Evolutionary conservation across 2,888 invertebrate genomes (phyloP).

Genomic region (Colostygia pectinataria): DNA sequence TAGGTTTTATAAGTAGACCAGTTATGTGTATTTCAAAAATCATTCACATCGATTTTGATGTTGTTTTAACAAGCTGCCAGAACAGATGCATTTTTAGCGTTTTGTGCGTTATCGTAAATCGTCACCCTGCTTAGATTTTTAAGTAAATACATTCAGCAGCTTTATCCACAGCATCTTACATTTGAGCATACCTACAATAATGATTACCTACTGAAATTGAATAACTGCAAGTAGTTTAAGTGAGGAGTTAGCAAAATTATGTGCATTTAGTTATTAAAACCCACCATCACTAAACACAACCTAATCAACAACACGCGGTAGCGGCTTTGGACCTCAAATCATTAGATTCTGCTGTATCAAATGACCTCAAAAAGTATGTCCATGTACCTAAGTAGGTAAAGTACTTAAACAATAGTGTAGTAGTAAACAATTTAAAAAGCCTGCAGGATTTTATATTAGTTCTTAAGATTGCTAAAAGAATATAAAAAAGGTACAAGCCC

Average conservation of each 20-base stretch:
- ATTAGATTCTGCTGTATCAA: conserved; percentile 31
- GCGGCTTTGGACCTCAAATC: conserved; percentile 35
- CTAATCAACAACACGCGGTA: conserved; percentile 44
- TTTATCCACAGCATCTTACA: conserved; percentile 37
- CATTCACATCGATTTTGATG: conserved; percentile 4
- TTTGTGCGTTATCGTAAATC: conserved; percentile 65
- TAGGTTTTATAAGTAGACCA: too few relatives aligned
- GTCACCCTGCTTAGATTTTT: conserved; percentile 61
- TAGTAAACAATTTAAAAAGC: too few relatives aligned
- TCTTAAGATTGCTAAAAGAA: too few relatives aligned
- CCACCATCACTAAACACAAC: conserved; percentile 45
- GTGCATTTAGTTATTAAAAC: background rate
- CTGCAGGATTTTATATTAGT: too few relatives aligned
- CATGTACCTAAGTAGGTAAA: too few relatives aligned
- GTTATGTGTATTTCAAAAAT: background rate
- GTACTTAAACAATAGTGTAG: too few relatives aligned
- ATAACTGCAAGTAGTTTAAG: conserved; percentile 13
- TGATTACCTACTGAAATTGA: conserved; percentile 39
- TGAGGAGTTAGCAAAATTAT: conserved; percentile 44
- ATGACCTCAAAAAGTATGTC: too few relatives aligned
- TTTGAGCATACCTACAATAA: conserved; percentile 37
- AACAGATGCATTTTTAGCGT: conserved; percentile 40
- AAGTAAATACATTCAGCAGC: conserved; percentile 38
- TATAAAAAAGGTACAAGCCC: too few relatives aligned
- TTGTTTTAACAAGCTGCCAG: conserved; percentile 37